Conservation (phyloP, 2,113 vertebrate genomes). For the Corythoichthys intestinalis region DNA sequence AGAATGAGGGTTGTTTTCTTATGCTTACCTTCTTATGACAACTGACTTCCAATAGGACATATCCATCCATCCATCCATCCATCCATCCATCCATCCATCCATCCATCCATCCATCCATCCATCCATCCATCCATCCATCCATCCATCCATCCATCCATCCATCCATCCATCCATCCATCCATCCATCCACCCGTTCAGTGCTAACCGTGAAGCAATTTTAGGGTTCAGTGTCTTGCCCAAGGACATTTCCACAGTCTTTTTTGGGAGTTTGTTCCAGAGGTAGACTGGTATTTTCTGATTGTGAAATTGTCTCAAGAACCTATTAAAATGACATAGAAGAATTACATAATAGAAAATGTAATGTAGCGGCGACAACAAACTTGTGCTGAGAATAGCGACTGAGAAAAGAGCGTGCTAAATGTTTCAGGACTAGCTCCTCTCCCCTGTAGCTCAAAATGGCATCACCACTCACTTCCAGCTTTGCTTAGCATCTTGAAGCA, state of each 20-base stretch:
- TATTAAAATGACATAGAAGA: background rate
- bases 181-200: no score
- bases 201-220: no score
- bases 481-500: constrained; percentile 39
- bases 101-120: no score
- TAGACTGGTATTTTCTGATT: no score
- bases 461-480: constrained; percentile 16
- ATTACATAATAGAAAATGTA: background rate
- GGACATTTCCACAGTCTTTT: no score
- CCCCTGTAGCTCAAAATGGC: constrained; percentile 7
- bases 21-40: background rate
- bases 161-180: no score
- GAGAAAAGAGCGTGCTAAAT: constrained; percentile 37
- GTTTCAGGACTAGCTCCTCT: constrained; percentile 30
- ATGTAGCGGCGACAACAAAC: constrained; percentile 6
- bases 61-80: no score
- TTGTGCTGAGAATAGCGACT: constrained; percentile 8
- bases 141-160: no score
- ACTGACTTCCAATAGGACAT: background rate
- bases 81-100: no score
- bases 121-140: no score
- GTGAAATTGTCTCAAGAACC: background rate
- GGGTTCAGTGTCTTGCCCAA: no score
- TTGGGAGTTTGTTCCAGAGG: no score
- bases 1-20: background rate